Evolutionary conservation across 2,113 vertebrate species (phyloP), one percentile per base, ranked within the genome.

Genomic region (Lutjanus erythropterus): DNA sequence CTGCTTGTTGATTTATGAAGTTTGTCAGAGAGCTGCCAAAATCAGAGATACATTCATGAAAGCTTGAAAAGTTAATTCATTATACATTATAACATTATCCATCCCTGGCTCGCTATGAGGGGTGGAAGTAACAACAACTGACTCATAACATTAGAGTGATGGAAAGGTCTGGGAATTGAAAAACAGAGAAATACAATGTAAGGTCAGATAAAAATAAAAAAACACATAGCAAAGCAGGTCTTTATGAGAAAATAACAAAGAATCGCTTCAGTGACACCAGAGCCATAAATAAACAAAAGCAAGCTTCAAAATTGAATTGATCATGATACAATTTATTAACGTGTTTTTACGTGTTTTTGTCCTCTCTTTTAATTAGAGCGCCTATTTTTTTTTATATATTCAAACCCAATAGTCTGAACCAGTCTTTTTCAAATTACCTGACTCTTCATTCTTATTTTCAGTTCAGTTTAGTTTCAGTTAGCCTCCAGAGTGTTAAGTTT

Each of bases 41-140:
- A 82, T 78, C 74, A 67, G 55, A 71, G 53, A 52, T 53, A 12
- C 65, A 41, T 58, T 55, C 76, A 66, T 50, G 76, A 78, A 85
- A 85, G 67, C 77, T 75, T 50, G 60, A 74, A 70, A 78, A 91
- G 53, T 71, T 64, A 60, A 86, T 89, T 71, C 77, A 87, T 91
- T 80, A 80, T 82, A 82, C 70, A 89, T 91, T 58, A 80, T 29
- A 76, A 73, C 67, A 64, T 88, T 64, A 68, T 6, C 44, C 59
- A 52, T 60, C 29, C 10, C n/a, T 0, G 59, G 29, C 64, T 71
- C 8, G 25, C 15, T 2, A 15, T 21, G 74, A 59, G 14, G 8
- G 21, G 6, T 52, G 60, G 42, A 59, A 56, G 75, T 59, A 77
- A 61, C 81, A 84, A 29, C 67, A 71, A 18, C 71, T 84, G 80